Evolutionary conservation across 2,888 invertebrate genomes (phyloP).

Genomic region (Amblyjoppa proteus): DNA sequence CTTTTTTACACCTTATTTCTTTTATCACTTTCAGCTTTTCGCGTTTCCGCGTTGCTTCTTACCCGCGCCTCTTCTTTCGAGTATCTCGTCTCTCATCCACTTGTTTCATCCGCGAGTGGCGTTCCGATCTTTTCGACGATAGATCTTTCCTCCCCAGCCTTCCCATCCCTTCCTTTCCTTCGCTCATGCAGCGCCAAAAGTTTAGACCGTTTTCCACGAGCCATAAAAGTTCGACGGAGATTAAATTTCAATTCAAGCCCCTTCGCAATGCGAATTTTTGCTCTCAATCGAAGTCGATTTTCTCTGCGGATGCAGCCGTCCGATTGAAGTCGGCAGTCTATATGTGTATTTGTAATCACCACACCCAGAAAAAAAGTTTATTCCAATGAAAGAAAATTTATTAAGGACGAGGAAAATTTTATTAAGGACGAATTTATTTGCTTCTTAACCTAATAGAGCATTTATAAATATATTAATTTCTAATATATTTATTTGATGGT

Average conservation of each 20-base stretch:
- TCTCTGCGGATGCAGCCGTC: background rate
- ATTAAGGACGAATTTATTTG: no score
- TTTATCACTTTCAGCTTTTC: constrained; percentile 28
- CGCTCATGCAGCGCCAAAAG: background rate
- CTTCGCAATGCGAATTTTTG: background rate
- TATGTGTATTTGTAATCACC: background rate
- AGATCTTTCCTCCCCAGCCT: background rate
- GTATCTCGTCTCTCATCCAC: constrained; percentile 33
- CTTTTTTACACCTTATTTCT: constrained; percentile 49
- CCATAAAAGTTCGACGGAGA: constrained; percentile 15
- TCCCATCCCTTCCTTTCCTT: background rate
- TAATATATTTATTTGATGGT: no score
- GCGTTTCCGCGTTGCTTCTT: constrained; percentile 14
- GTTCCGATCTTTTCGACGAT: constrained; percentile 28
- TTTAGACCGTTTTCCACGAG: background rate
- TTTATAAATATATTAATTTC: no score
- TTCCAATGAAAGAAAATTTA: no score
- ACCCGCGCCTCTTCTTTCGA: background rate
- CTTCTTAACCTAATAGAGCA: no score
- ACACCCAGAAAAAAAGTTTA: no score
- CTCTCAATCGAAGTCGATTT: background rate
- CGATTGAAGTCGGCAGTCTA: constrained; percentile 2
- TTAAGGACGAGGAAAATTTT: no score
- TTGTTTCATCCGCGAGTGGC: constrained; percentile 4
- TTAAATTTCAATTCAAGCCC: constrained; percentile 24